Conservation (phyloP, 2,888 invertebrate genomes). For the Ennomos quercinarius region DNA sequence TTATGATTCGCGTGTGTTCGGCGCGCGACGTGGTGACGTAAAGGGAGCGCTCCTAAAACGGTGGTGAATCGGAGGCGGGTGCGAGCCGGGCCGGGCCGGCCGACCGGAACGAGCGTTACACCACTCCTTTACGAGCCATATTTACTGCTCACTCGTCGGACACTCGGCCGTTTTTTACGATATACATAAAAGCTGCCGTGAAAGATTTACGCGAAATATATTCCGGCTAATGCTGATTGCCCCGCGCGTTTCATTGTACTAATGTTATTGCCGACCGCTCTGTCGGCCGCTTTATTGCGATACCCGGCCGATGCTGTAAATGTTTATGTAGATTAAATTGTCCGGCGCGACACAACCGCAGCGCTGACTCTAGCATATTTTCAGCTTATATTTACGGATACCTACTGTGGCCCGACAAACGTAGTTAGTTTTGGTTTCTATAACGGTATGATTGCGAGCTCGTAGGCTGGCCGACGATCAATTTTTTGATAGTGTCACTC, state of each 20-base stretch:
- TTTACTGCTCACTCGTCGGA: conserved; percentile 77
- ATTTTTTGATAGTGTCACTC: conserved; percentile 83
- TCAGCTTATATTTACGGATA: not conserved
- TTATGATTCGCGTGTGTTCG: conserved; percentile 15
- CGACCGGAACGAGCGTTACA: conserved; percentile 32
- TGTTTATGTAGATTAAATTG: conserved; percentile 54
- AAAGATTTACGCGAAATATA: conserved; percentile 83
- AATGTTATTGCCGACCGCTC: conserved; percentile 58
- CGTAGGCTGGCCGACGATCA: conserved; percentile 62
- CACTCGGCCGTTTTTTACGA: conserved; percentile 82
- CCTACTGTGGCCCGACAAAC: conserved; percentile 1
- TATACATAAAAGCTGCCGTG: conserved; percentile 83
- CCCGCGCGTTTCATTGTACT: conserved; percentile 58
- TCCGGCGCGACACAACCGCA: conserved; percentile 13
- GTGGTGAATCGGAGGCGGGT: conserved; percentile 13
- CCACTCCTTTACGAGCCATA: conserved; percentile 71
- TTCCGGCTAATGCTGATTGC: conserved; percentile 81
- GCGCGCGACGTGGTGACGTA: conserved; percentile 19
- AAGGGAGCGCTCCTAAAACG: conserved; percentile 22
- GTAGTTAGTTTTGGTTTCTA: conserved; percentile 22
- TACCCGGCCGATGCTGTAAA: conserved; percentile 34
- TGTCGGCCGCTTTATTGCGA: conserved; percentile 35
- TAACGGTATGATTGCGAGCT: conserved; percentile 32
- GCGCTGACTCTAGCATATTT: not conserved
- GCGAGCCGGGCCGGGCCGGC: conserved; percentile 11